A percentile compares a stretch with the other conserved stretches of the same genome.
phyloP scores from a whole-genome alignment of 2,113 vertebrate species.

The Puffinus mauretanicus region DNA sequence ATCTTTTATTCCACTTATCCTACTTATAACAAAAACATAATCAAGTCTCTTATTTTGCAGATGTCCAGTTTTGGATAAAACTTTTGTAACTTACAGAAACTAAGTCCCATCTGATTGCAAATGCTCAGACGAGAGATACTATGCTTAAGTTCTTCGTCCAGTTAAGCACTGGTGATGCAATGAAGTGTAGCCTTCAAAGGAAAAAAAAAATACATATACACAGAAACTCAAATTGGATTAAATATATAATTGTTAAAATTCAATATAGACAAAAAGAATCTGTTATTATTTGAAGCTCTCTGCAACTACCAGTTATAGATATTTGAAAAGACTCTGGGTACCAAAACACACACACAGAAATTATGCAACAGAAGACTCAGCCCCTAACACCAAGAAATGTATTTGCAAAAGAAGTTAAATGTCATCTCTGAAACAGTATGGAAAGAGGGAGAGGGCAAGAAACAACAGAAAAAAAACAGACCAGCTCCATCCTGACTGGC shows the following conservation, averaged over 20 bases:
- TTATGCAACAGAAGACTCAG: neutral
- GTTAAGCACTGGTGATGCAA: neutral
- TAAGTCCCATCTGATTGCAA: neutral
- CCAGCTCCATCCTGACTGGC: neutral
- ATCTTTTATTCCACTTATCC: neutral
- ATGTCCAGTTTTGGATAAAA: neutral
- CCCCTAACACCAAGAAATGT: neutral
- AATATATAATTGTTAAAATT: neutral
- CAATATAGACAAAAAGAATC: neutral
- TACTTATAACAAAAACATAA: neutral
- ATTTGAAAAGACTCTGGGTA: neutral
- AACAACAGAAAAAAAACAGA: neutral
- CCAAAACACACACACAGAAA: neutral
- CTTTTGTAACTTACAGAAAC: neutral
- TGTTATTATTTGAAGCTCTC: neutral
- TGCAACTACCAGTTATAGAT: neutral
- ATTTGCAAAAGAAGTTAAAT: neutral
- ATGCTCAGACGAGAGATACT: neutral
- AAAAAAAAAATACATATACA: neutral
- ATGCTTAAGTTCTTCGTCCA: neutral
- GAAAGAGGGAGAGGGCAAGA: neutral
- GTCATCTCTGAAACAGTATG: neutral
- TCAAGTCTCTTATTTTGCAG: neutral
- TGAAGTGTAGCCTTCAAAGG: neutral
- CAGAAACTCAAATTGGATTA: neutral